These are phyloP conservation scores for Drosophila lacteicornis DNA, from an alignment of 1,140 invertebrate species.

Conservation along the genomic window DNA sequence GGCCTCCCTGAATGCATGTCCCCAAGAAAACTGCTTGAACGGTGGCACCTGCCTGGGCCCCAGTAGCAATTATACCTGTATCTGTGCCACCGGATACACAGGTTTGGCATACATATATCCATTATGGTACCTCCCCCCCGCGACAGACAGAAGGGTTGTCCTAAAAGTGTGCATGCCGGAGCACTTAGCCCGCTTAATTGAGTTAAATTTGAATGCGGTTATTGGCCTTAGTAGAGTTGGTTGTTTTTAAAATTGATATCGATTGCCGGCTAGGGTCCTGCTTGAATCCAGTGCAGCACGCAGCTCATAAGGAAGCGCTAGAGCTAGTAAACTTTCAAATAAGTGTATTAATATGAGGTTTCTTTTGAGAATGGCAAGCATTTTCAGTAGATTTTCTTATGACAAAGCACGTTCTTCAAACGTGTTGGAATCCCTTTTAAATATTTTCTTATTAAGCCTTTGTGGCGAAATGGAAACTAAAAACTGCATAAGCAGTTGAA, in stretches of 20 bases:
- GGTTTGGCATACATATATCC: constrained; percentile 80
- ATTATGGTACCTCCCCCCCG: constrained; percentile 24
- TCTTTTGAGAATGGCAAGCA: too few species aligned
- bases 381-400: neutral
- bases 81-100: constrained; percentile 86
- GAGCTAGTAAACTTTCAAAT: neutral
- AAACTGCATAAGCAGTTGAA: neutral
- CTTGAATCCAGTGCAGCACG: neutral
- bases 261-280: neutral
- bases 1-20: constrained; percentile 83
- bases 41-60: constrained; percentile 85
- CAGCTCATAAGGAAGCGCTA: too few species aligned
- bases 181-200: constrained; percentile 13
- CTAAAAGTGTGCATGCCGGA: constrained; percentile 41
- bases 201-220: constrained; percentile 38
- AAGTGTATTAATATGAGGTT: neutral
- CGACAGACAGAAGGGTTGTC: constrained; percentile 55
- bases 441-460: neutral
- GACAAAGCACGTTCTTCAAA: constrained; percentile 1
- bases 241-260: constrained; percentile 6
- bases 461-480: neutral
- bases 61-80: constrained; percentile 86
- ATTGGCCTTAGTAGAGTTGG: constrained; percentile 28
- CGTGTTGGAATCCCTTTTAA: neutral
- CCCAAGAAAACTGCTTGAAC: constrained; percentile 84